Base-by-base conservation (phyloP, 2,113 vertebrate species). In the Sphyrna mokarran region DNA sequence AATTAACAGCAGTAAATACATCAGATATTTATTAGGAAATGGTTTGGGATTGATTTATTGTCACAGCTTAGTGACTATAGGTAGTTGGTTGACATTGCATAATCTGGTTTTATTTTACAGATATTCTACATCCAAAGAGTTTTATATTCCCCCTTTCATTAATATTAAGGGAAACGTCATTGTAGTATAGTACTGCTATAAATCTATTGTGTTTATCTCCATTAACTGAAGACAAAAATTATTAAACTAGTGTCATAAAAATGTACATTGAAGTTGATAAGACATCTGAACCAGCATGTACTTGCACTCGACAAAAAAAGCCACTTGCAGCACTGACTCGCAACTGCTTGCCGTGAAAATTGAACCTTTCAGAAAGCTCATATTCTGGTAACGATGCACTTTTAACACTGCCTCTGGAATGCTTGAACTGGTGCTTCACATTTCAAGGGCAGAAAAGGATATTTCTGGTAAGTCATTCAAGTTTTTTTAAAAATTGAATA, bases 1-100 rank as follows among this genome's bases (percentile, higher is more conserved):
- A 83, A 83, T 83, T 83, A 83, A 83, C n/a, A 83, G 80, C 80
- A 83, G 80, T 83, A 83, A 83, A 83, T 83, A 43, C 37, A 40
- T 83, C 80, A 83, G 80, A 83, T 22, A 43, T 83, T 72, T 83
- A 83, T 83, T 83, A 83, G 80, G 80, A 83, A 83, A 83, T 83
- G 80, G 80, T 83, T 83, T 43, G 80, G 80, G 37, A 83, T 83
- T 83, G 80, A 83, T 83, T 83, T 83, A n/a, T 83, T 83, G 80
- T 83, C 80, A 83, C 37, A 83, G 37, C 6, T 83, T 83, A 83
- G 37, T 5, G 80, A 83, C 80, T 83, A 83, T n/a, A 83, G 80
- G 37, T 83, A 83, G 40, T 83, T 83, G 37, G 37, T 83, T 83
- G 80, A 43, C 80, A 83, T 43, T 6, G 18, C 16, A 40, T 83